Evolutionary conservation across 2,888 invertebrate species (phyloP).

Genomic region (Tinea pellionella): DNA sequence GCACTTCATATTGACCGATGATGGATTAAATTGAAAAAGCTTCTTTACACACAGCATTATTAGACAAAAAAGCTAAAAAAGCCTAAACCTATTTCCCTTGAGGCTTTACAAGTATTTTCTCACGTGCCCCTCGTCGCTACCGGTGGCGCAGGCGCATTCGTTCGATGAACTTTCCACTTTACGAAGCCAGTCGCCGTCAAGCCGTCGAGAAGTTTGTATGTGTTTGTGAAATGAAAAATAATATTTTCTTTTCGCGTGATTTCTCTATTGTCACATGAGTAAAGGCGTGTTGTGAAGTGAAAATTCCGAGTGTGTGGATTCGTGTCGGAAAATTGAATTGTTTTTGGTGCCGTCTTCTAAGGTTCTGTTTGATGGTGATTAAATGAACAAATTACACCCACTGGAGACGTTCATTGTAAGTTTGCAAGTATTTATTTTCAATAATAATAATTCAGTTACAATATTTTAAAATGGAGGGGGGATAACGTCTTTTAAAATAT

Average conservation of each 20-base stretch:
- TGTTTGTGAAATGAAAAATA: background rate
- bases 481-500: background rate
- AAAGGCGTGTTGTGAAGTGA: background rate
- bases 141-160: background rate
- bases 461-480: background rate
- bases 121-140: background rate
- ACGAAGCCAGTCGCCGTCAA: background rate
- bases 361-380: background rate
- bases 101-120: constrained; percentile 2
- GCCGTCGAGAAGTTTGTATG: background rate
- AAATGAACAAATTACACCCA: background rate
- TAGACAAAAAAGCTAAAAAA: background rate
- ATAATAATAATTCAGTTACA: background rate
- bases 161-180: constrained; percentile 16
- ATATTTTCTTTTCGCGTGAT: background rate
- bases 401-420: background rate
- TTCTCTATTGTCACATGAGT: background rate
- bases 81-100: background rate
- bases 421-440: background rate
- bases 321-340: background rate
- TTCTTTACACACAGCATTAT: background rate
- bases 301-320: background rate
- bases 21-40: background rate
- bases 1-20: too few species aligned
- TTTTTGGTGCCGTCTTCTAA: background rate